Evolutionary conservation across 2,113 vertebrate genomes (phyloP), one percentile per base, ranked within the genome.

Genomic region (Nycticryphes semicollaris): DNA sequence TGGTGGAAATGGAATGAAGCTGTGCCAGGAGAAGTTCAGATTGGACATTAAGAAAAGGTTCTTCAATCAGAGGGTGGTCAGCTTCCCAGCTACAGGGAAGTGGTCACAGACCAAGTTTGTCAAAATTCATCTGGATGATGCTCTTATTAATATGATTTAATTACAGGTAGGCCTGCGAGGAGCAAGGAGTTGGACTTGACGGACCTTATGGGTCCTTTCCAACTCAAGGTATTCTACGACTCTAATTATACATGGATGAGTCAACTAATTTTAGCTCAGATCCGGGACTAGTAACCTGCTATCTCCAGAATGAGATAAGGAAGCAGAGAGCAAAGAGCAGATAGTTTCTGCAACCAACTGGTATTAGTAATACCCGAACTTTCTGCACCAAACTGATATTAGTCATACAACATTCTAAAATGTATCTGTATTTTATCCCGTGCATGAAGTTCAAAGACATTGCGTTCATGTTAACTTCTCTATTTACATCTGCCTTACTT

Each of bases 21-120:
- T 67, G 18, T 7, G 3, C 14, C 31, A 33, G 24, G 6, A 28
- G 17, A 63, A 43, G n/a, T 45, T 35, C 48, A 81, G 41, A 20
- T 0, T 24, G 18, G 18, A 45, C 6, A 48, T 20, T 9, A 39
- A 25, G 62, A 87, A 30, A 6, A 72, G 12, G 5, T 57, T 84
- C n/a, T 57, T 84, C 20, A 51, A 5, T 6, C 22, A 41, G 60
- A 60, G 23, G 3, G 30, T 63, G 37, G 15, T 7, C 39, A 39
- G 39, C 39, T 39, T 39, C 39, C 39, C 39, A 39, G 39, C 39
- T 39, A 4, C 9, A n/a, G 50, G 8, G 16, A 77, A 73, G 43
- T 0, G 0, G 14, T 22, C 13, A 35, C 1, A 6, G 27, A 39
- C 9, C 23, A 79, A 57, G 13, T 4, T 45, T 24, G 12, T n/a